Conservation (phyloP, 2,888 invertebrate species). For the Laspeyria flexula region DNA sequence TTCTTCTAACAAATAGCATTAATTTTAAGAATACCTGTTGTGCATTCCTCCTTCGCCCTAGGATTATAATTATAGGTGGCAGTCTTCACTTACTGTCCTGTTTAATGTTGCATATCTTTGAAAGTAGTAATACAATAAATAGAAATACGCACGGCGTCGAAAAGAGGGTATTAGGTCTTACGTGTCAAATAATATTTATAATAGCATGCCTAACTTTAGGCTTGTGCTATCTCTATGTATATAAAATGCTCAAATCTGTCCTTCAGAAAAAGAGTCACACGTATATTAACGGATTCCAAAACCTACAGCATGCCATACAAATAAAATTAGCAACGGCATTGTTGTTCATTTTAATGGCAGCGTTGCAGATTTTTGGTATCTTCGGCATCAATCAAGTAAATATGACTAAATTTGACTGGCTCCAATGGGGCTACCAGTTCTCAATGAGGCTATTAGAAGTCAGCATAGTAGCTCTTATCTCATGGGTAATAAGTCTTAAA, state of each 20-base stretch:
- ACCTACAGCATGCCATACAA: constrained; percentile 94
- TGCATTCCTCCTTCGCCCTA: constrained; percentile 90
- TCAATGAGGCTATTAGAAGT: constrained; percentile 94
- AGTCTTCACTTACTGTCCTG: constrained; percentile 92
- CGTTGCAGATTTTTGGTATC: constrained; percentile 93
- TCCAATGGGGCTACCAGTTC: constrained; percentile 97
- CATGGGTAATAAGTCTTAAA: constrained; percentile 94
- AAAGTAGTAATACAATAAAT: constrained; percentile 84
- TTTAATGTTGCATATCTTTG: constrained; percentile 92
- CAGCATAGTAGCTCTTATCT: constrained; percentile 93
- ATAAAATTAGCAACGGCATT: constrained; percentile 95
- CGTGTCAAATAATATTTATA: constrained; percentile 95
- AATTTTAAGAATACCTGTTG: constrained; percentile 90
- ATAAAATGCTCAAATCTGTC: constrained; percentile 91
- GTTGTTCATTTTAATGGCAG: constrained; percentile 93
- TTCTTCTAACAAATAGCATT: constrained; percentile 92
- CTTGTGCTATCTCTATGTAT: constrained; percentile 93
- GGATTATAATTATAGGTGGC: constrained; percentile 92
- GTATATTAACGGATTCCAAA: constrained; percentile 92
- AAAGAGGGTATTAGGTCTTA: constrained; percentile 89
- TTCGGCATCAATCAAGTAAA: constrained; percentile 82
- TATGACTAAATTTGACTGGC: constrained; percentile 92
- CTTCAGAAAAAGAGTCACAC: constrained; percentile 92
- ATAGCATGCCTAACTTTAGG: constrained; percentile 94
- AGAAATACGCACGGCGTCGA: constrained; percentile 78